A percentile compares a stretch with the other conserved stretches of the same genome.
Conservation (phyloP, 2,888 invertebrate species). For the Cerceris rybyensis region DNA sequence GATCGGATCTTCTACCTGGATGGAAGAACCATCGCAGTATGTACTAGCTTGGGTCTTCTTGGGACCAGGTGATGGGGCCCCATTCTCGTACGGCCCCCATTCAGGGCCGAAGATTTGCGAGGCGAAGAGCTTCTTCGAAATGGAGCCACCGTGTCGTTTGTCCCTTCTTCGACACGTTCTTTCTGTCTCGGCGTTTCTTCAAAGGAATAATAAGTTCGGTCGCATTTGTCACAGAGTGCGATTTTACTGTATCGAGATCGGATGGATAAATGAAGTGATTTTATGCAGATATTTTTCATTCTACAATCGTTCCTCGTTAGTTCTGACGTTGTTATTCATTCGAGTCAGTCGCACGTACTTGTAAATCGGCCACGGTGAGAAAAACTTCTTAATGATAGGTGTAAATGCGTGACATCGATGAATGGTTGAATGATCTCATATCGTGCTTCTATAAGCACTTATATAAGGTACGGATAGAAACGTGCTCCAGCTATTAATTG, state of each 20-base stretch:
- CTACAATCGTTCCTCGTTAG: too few species aligned
- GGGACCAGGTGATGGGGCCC: conserved; percentile 25
- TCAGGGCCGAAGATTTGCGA: conserved; percentile 56
- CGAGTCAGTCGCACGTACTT: background rate
- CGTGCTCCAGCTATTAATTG: conserved; percentile 28
- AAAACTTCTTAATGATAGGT: conserved; percentile 38
- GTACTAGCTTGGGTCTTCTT: conserved; percentile 13
- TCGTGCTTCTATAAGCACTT: conserved; percentile 28
- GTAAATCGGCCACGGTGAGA: background rate
- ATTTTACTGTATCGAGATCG: too few species aligned
- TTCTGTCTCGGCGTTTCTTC: conserved; percentile 13
- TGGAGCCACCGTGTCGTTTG: conserved; percentile 17
- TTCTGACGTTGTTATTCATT: background rate
- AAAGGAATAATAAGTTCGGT: conserved; percentile 18
- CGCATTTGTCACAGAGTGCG: conserved; percentile 21
- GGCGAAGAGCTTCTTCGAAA: conserved; percentile 36
- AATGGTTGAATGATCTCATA: conserved; percentile 35
- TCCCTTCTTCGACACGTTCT: conserved; percentile 31
- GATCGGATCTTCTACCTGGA: conserved; percentile 44
- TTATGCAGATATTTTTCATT: conserved; percentile 12
- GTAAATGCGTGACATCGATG: conserved; percentile 35
- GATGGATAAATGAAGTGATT: too few species aligned
- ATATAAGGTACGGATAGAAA: conserved; percentile 34
- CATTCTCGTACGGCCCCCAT: conserved; percentile 31
- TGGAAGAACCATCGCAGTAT: conserved; percentile 15